Conservation (phyloP, 2,888 invertebrate species). For the Stenodera caucasica region DNA sequence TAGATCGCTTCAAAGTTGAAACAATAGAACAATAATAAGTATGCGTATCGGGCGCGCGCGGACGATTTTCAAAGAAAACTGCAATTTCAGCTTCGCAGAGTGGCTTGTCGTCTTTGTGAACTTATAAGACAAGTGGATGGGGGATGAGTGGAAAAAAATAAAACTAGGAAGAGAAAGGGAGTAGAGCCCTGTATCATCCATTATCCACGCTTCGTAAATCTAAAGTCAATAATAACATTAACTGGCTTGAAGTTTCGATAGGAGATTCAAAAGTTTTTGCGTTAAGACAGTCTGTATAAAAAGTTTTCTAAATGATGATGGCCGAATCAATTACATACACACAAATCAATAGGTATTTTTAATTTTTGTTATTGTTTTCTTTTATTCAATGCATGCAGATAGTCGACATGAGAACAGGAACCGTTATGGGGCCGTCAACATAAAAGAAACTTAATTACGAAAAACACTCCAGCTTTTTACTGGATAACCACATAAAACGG, state of each 20-base stretch:
- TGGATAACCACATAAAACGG: constrained; percentile 38
- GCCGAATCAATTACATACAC: constrained; percentile 26
- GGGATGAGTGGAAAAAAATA: not conserved
- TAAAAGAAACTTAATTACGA: constrained; percentile 44
- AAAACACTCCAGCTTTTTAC: constrained; percentile 44
- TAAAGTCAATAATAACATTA: constrained; percentile 51
- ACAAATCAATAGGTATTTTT: not conserved
- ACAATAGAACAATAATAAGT: constrained; percentile 30
- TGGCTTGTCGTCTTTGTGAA: constrained; percentile 14
- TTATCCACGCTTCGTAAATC: constrained; percentile 50
- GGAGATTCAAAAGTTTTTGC: constrained; percentile 31
- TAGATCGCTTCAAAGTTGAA: constrained; percentile 18
- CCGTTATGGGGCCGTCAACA: constrained; percentile 37
- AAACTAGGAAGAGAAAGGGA: not conserved
- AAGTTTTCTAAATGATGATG: constrained; percentile 28
- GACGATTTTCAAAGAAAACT: constrained; percentile 28
- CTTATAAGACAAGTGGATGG: constrained; percentile 4
- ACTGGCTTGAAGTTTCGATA: constrained; percentile 45
- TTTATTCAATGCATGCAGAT: no score
- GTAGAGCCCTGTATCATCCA: constrained; percentile 39
- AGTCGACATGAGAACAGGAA: constrained; percentile 25
- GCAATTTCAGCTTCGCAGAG: constrained; percentile 21
- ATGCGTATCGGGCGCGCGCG: constrained; percentile 24
- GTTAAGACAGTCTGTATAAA: constrained; percentile 23
- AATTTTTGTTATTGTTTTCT: no score